Evolutionary conservation across 2,888 invertebrate species (phyloP).

Genomic region (Iphiclides podalirius): DNA sequence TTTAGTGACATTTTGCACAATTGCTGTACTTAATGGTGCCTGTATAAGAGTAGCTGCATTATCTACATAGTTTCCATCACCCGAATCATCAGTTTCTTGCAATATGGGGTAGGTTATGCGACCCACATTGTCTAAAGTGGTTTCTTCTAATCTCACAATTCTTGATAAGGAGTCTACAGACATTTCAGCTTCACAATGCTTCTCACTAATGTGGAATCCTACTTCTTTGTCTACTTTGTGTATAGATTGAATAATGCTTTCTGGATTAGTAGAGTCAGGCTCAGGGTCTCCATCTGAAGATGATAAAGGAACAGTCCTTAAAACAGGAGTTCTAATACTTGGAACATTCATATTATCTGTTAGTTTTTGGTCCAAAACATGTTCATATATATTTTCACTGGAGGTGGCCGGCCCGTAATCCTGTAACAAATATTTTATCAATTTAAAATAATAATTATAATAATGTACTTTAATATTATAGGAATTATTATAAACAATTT

Average conservation of each 20-base stretch:
- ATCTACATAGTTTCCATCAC: conserved; percentile 63
- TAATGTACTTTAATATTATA: no score
- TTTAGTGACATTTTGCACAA: conserved; percentile 72
- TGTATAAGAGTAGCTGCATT: conserved; percentile 66
- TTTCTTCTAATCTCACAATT: conserved; percentile 67
- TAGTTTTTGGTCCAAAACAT: conserved; percentile 73
- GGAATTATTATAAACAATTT: no score
- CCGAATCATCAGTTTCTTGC: conserved; percentile 65
- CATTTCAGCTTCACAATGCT: conserved; percentile 61
- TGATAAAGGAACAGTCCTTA: conserved; percentile 65
- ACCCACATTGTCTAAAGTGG: conserved; percentile 58
- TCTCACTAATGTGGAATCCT: conserved; percentile 66
- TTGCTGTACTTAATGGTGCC: conserved; percentile 64
- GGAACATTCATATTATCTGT: conserved; percentile 69
- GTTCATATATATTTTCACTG: conserved; percentile 72
- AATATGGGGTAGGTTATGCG: conserved; percentile 65
- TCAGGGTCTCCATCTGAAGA: conserved; percentile 62
- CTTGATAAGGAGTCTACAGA: conserved; percentile 65
- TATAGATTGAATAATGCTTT: conserved; percentile 66
- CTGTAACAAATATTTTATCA: conserved; percentile 54
- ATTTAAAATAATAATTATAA: conserved; percentile 18
- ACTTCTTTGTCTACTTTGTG: conserved; percentile 63
- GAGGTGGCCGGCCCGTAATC: conserved; percentile 79
- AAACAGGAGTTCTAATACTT: conserved; percentile 68
- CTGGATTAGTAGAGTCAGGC: conserved; percentile 72